These are phyloP conservation scores for Arge pagana DNA, from an alignment of 2,888 invertebrate species.

Conservation along the genomic window DNA sequence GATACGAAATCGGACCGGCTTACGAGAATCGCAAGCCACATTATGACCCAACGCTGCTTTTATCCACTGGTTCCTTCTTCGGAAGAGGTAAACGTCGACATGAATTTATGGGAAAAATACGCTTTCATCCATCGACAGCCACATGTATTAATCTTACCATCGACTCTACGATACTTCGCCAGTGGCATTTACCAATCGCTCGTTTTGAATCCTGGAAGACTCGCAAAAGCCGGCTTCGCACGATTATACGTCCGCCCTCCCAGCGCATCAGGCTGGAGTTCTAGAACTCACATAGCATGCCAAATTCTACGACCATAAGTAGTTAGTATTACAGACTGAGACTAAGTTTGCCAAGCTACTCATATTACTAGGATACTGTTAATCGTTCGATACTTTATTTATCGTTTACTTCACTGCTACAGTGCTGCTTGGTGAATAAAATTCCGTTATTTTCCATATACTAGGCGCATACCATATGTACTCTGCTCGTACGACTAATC, in stretches of 20 bases:
- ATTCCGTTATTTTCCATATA: too few species aligned
- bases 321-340: too few species aligned
- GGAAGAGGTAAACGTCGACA: slow-evolving; percentile 70
- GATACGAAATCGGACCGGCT: slow-evolving; percentile 68
- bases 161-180: slow-evolving; percentile 79
- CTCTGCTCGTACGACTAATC: too few species aligned
- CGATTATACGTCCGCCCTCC: slow-evolving; percentile 57
- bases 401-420: too few species aligned
- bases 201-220: slow-evolving; percentile 83
- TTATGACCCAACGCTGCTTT: slow-evolving; percentile 77
- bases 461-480: too few species aligned
- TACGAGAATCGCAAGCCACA: slow-evolving; percentile 73
- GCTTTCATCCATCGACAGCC: slow-evolving; percentile 76
- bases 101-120: slow-evolving; percentile 71
- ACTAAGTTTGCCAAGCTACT: too few species aligned
- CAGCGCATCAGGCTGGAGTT: slow-evolving; percentile 51
- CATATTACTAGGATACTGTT: too few species aligned
- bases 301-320: too few species aligned
- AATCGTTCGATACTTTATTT: too few species aligned
- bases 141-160: slow-evolving; percentile 82
- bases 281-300: too few species aligned
- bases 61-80: slow-evolving; percentile 82
- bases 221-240: slow-evolving; percentile 80
- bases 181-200: slow-evolving; percentile 79
- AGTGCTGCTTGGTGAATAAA: too few species aligned